Evolutionary conservation across 2,113 vertebrate genomes (phyloP).

Genomic region (Polyodon spathula): DNA sequence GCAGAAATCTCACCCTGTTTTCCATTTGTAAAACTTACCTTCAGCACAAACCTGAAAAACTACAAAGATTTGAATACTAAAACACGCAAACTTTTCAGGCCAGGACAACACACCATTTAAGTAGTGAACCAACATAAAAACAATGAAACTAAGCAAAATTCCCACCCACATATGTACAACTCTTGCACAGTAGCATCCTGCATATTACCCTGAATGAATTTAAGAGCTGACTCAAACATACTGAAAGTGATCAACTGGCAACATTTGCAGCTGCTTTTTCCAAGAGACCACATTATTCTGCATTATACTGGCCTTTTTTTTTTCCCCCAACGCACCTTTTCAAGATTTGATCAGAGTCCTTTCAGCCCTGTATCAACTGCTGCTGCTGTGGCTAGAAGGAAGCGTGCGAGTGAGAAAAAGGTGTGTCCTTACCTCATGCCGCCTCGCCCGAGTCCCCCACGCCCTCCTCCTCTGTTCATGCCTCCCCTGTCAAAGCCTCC

Average conservation of each 20-base stretch:
- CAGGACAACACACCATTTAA: too few relatives aligned
- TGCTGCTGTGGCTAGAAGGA: slow-evolving; percentile 64
- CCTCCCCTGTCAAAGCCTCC: slow-evolving; percentile 87
- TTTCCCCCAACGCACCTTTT: too few relatives aligned
- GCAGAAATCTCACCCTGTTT: too few relatives aligned
- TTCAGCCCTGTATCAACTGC: slow-evolving; percentile 71
- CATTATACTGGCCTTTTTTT: background rate
- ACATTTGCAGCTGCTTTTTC: background rate
- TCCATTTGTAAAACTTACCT: too few relatives aligned
- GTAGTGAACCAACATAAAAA: too few relatives aligned
- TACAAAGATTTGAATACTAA: too few relatives aligned
- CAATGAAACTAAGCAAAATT: too few relatives aligned
- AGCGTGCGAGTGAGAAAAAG: slow-evolving; percentile 59
- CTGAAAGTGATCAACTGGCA: too few relatives aligned
- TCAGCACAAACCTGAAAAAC: too few relatives aligned
- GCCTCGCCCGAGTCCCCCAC: slow-evolving; percentile 85
- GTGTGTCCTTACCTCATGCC: slow-evolving; percentile 94
- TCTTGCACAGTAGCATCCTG: slow-evolving; percentile 16
- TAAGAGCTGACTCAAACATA: slow-evolving; percentile 17
- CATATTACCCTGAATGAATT: slow-evolving; percentile 9
- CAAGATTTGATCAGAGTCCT: too few relatives aligned
- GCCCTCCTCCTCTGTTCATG: slow-evolving; percentile 85
- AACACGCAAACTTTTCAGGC: too few relatives aligned
- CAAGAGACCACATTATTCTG: background rate
- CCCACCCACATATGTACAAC: too few relatives aligned